Conservation (phyloP, 2,113 vertebrate genomes). For the Pelobates fuscus region DNA sequence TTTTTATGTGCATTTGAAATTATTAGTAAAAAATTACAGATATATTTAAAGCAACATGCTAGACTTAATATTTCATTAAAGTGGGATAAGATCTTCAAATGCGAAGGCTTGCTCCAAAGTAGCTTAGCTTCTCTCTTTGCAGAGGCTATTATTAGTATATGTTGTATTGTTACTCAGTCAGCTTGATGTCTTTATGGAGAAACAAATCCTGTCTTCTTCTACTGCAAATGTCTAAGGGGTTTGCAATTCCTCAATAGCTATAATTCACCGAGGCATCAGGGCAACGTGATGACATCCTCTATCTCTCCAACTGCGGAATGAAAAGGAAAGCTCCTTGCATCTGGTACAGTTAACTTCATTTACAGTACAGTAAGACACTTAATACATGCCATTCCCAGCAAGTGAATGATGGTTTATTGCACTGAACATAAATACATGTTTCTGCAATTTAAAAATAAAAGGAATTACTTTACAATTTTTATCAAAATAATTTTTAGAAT, state of each 20-base stretch:
- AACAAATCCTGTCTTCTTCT: background rate
- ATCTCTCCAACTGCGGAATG: conserved; percentile 35
- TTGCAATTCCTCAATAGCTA: conserved; percentile 11
- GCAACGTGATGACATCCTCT: conserved; percentile 38
- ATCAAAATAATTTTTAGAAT: too few species aligned
- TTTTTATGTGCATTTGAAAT: too few species aligned
- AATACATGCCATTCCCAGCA: conserved; percentile 13
- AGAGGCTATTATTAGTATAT: too few species aligned
- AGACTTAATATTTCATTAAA: too few species aligned
- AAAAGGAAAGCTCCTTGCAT: conserved; percentile 31
- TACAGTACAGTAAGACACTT: conserved; percentile 5
- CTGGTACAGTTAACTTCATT: conserved; percentile 11
- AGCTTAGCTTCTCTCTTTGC: too few species aligned
- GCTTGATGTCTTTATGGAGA: too few species aligned
- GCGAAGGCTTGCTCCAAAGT: too few species aligned
- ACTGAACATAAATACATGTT: conserved; percentile 15
- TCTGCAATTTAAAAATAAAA: background rate
- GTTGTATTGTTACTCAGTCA: too few species aligned
- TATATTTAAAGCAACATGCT: too few species aligned
- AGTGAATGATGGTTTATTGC: conserved; percentile 1
- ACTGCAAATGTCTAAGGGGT: conserved; percentile 25
- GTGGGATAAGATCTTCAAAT: too few species aligned
- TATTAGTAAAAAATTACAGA: too few species aligned
- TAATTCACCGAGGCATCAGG: conserved; percentile 14
- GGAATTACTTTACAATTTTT: background rate